Conservation (phyloP, 2,797 vertebrate species). For the Macropus fuliginosus region DNA sequence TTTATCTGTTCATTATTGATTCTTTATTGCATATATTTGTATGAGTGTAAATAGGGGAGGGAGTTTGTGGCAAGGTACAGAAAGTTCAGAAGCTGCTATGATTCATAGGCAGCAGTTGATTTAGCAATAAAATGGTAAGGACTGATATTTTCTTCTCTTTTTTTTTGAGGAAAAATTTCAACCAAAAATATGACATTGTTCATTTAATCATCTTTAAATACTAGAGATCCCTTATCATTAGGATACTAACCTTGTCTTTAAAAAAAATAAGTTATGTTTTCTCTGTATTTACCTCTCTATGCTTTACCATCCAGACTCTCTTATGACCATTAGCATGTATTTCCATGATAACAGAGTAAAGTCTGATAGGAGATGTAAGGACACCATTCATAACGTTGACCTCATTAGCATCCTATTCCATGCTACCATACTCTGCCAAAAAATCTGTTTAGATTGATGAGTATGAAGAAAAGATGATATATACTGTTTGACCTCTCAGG, state of each 20-base stretch:
- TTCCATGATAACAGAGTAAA: slow-evolving; percentile 23
- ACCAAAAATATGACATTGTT: background rate
- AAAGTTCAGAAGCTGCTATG: background rate
- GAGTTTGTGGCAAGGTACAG: background rate
- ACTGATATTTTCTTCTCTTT: background rate
- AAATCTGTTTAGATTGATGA: slow-evolving; percentile 4
- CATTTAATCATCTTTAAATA: background rate
- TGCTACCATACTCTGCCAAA: background rate
- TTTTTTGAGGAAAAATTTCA: background rate
- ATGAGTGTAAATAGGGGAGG: background rate
- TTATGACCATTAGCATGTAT: slow-evolving; percentile 2
- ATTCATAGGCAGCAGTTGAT: background rate
- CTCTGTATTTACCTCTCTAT: background rate
- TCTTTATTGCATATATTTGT: background rate
- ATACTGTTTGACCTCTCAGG: background rate
- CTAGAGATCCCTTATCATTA: background rate
- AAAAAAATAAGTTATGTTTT: background rate
- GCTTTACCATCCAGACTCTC: background rate
- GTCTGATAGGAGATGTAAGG: slow-evolving; percentile 8
- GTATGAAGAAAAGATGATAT: background rate
- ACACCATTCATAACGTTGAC: slow-evolving; percentile 23
- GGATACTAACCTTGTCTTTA: background rate
- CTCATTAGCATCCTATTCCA: slow-evolving; percentile 39
- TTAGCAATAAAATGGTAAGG: background rate
- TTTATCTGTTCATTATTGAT: background rate